Evolutionary conservation across 2,113 vertebrate species (phyloP).

Genomic region (human): DNA sequence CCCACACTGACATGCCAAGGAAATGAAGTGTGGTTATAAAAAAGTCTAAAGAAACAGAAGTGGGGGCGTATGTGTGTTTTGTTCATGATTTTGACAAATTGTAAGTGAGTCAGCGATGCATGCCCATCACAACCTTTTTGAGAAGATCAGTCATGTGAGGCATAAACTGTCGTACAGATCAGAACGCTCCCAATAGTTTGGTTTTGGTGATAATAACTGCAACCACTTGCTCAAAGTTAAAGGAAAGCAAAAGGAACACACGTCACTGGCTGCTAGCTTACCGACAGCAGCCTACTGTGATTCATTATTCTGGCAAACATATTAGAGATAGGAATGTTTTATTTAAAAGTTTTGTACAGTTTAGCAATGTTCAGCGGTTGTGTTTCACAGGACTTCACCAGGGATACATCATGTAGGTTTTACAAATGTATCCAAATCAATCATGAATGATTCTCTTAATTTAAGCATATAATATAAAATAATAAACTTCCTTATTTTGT

Average conservation of each 20-base stretch:
- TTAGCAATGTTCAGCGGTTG: conserved; percentile 47
- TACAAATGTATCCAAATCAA: neutral
- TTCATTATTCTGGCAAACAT: conserved; percentile 71
- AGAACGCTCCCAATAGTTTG: neutral
- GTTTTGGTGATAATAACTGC: conserved; percentile 46
- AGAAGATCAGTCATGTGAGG: neutral
- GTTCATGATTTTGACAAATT: neutral
- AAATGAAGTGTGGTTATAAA: neutral
- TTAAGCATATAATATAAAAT: neutral
- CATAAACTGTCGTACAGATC: neutral
- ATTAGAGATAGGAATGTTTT: conserved; percentile 65
- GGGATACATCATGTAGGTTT: neutral
- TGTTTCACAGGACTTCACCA: conserved; percentile 30
- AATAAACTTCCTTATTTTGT: neutral
- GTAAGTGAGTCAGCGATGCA: neutral
- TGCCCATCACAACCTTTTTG: neutral
- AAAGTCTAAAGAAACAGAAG: neutral
- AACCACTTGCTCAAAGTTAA: neutral
- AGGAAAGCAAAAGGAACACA: conserved; percentile 47
- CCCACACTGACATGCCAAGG: neutral
- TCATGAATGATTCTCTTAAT: neutral
- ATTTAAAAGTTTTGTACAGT: conserved; percentile 61
- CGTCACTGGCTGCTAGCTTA: conserved; percentile 64
- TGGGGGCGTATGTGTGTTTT: neutral
- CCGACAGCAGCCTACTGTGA: conserved; percentile 58